These are phyloP conservation scores for Heliothis virescens DNA, from an alignment of 1,140 invertebrate species.

Conservation along the genomic window DNA sequence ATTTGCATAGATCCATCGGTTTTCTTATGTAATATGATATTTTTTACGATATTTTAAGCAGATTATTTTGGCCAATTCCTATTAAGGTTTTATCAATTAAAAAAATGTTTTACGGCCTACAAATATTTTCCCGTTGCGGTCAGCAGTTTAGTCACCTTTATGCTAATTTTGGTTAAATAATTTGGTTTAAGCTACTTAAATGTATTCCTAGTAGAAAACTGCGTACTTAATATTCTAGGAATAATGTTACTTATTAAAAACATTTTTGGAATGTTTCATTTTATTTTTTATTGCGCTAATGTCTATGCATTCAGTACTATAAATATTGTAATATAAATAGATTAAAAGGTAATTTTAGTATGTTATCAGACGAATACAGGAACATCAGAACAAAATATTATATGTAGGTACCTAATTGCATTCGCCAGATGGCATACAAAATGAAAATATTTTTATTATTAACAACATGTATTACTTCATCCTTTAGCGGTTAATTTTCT, in stretches of 20 bases:
- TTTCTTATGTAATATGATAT: not conserved
- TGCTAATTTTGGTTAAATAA: slow-evolving; percentile 9
- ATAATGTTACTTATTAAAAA: slow-evolving; percentile 31
- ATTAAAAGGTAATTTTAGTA: too few relatives aligned
- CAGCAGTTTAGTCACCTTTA: slow-evolving; percentile 17
- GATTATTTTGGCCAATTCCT: not conserved
- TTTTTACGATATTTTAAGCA: not conserved
- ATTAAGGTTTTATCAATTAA: slow-evolving; percentile 1
- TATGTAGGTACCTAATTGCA: not conserved
- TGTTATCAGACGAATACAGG: too few relatives aligned
- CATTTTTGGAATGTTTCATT: slow-evolving; percentile 19
- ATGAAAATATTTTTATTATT: not conserved
- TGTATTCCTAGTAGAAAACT: not conserved
- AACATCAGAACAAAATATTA: not conserved
- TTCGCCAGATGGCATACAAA: not conserved
- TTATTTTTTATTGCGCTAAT: not conserved
- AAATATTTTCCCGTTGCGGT: slow-evolving; percentile 9
- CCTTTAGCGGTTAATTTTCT: not conserved
- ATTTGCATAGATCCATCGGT: not conserved
- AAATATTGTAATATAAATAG: too few relatives aligned
- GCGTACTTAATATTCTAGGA: slow-evolving; percentile 18
- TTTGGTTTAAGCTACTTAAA: not conserved
- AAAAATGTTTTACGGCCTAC: not conserved
- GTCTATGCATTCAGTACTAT: slow-evolving; percentile 11
- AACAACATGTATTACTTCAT: not conserved